Evolutionary conservation across 2,888 invertebrate species (phyloP).

Genomic region (Hecatera dysodea): DNA sequence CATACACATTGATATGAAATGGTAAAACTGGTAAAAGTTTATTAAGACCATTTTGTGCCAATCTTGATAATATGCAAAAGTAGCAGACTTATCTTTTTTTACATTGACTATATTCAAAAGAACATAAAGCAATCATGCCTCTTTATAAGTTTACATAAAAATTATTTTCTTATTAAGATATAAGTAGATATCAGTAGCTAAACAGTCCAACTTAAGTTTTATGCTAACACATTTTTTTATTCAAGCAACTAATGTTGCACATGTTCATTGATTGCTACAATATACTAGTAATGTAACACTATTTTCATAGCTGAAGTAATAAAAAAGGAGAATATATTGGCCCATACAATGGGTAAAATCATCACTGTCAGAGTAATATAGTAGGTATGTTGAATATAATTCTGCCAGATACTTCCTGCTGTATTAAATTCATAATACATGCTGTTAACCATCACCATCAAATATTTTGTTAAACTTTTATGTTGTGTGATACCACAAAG

Average conservation of each 20-base stretch:
- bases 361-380: not conserved
- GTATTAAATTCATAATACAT: not conserved
- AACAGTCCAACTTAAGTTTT: not conserved
- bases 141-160: not conserved
- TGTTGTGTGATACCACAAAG: not conserved
- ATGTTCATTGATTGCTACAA: not conserved
- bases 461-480: no score
- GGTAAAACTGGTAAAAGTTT: no score
- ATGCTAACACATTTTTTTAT: not conserved
- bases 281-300: not conserved
- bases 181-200: not conserved
- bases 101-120: no score
- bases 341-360: slow-evolving; percentile 3
- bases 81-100: no score
- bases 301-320: slow-evolving; percentile 4
- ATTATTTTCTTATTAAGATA: not conserved
- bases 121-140: not conserved
- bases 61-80: no score
- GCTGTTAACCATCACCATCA: not conserved
- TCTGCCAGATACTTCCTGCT: slow-evolving; percentile 17
- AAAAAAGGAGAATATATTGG: not conserved
- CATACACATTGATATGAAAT: no score
- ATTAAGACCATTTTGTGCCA: no score
- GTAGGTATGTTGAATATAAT: not conserved
- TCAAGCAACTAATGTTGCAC: not conserved